Percentiles rank a stretch among this genome's conserved stretches.
These are phyloP conservation scores for Hemiprocne comata DNA, from an alignment of 2,113 vertebrate species.

Conservation along the genomic window DNA sequence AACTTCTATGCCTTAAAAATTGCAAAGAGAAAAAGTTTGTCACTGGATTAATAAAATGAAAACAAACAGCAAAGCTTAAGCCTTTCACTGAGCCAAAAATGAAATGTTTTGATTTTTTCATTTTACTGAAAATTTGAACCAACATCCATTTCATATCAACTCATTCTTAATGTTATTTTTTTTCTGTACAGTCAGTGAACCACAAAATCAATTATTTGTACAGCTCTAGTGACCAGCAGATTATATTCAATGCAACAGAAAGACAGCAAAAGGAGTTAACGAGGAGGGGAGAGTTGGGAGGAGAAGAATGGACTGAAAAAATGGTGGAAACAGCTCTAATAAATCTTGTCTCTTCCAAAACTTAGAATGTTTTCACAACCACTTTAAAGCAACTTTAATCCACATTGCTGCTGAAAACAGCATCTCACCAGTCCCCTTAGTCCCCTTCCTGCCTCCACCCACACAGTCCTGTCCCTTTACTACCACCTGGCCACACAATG, in stretches of 20 bases:
- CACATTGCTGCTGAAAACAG: background rate
- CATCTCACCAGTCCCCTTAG: background rate
- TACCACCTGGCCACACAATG: background rate
- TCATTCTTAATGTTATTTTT: conserved; percentile 38
- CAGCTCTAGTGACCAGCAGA: conserved; percentile 47
- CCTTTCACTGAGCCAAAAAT: conserved; percentile 11
- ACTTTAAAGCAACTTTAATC: background rate
- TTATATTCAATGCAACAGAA: conserved; percentile 33
- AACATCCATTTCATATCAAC: conserved; percentile 26
- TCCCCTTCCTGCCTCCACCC: background rate
- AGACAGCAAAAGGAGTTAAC: conserved; percentile 8
- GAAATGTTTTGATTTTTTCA: conserved; percentile 36
- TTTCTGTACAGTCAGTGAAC: conserved; percentile 18
- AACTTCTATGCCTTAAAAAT: background rate
- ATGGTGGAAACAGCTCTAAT: background rate
- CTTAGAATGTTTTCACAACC: background rate
- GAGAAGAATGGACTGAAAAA: background rate
- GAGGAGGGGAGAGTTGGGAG: background rate
- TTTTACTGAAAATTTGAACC: conserved; percentile 38
- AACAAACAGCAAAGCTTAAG: background rate
- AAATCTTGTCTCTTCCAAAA: background rate
- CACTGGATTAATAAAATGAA: conserved; percentile 1
- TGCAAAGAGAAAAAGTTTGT: background rate
- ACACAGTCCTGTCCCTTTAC: background rate
- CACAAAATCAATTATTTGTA: conserved; percentile 58